Base-by-base conservation (phyloP, 2,888 invertebrate species). In the Exephanes ischioxanthus region DNA sequence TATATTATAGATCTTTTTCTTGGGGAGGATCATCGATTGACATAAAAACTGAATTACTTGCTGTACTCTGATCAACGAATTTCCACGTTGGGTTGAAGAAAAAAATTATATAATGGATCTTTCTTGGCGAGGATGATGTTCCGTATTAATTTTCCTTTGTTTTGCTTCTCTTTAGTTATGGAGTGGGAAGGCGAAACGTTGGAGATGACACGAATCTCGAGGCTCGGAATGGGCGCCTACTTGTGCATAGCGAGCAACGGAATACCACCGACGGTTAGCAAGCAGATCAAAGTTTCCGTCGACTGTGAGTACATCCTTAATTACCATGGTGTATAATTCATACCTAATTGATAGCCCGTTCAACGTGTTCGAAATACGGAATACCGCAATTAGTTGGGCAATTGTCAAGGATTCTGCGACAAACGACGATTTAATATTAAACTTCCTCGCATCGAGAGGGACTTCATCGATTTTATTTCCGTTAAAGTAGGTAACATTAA, bases 171-270 rank as follows among this genome's bases (percentile, higher is more conserved):
- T 22, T 26, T 95, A 98, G 98, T 98, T 88, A 93, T 95, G 48
- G 98, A 98, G 93, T 97, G 97, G 96, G 97, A 97, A 93, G 97
- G 98, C 55, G 97, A 97, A 92, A 96, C 96, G 26, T 94, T 98
- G 93, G 98, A 98, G 91, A 96, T 98, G 95, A 96, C 96, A 84
- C 96, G 97, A 91, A 98, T 98, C 91, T 98, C 98, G 75, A 95
- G 98, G 88, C 95, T 98, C 88, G 98, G 98, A 93, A 98, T 98
- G 98, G 98, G 98, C 45, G 97, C 97, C 68, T 98, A 98, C 94
- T 95, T 98, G 88, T 99, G 98, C 94, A 98, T 98, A 89, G 98
- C 98, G 76, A 97, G 97, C 91, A 98, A 98, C 92, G 97, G 97
- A 16, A 97, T 98, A 19, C 98, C 98, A 0, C 98, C 98, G 6